Evolutionary conservation across 2,797 vertebrate genomes (phyloP).

Genomic region (Xyrichtys novacula): DNA sequence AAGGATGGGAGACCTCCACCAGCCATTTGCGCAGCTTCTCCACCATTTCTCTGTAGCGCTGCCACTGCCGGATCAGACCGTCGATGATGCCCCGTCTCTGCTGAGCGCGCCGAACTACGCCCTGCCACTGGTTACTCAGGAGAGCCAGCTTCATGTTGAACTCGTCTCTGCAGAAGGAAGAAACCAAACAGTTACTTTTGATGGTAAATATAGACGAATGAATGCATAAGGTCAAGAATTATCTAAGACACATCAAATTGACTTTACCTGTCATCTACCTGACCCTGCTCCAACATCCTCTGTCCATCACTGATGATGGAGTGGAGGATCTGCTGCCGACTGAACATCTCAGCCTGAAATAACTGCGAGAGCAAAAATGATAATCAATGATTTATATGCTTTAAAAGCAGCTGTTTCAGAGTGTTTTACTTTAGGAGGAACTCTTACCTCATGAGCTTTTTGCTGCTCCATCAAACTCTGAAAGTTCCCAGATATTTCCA

Average conservation of each 20-base stretch:
- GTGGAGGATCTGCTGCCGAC: conserved; percentile 97
- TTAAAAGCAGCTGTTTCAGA: background rate
- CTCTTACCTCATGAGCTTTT: conserved; percentile 91
- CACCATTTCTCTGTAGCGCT: conserved; percentile 92
- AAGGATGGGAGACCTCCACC: conserved; percentile 85
- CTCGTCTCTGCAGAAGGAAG: conserved; percentile 86
- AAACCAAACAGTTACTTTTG: background rate
- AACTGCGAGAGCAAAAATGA: conserved; percentile 83
- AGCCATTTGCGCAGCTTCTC: conserved; percentile 94
- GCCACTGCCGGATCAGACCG: conserved; percentile 95
- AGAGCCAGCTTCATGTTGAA: conserved; percentile 94
- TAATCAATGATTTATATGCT: background rate
- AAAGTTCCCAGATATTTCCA: conserved; percentile 96
- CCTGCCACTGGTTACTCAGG: conserved; percentile 97
- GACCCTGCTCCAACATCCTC: conserved; percentile 95
- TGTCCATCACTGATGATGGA: conserved; percentile 97
- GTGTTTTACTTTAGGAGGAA: background rate
- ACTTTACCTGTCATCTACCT: conserved; percentile 96
- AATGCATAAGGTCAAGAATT: too few species aligned
- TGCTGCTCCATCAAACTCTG: conserved; percentile 95
- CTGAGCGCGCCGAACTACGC: conserved; percentile 94
- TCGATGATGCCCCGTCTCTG: conserved; percentile 97
- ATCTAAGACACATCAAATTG: background rate
- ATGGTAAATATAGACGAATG: background rate
- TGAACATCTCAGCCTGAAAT: conserved; percentile 99